Conservation (phyloP, 1,140 invertebrate genomes). For the Platorchestia sp. region DNA sequence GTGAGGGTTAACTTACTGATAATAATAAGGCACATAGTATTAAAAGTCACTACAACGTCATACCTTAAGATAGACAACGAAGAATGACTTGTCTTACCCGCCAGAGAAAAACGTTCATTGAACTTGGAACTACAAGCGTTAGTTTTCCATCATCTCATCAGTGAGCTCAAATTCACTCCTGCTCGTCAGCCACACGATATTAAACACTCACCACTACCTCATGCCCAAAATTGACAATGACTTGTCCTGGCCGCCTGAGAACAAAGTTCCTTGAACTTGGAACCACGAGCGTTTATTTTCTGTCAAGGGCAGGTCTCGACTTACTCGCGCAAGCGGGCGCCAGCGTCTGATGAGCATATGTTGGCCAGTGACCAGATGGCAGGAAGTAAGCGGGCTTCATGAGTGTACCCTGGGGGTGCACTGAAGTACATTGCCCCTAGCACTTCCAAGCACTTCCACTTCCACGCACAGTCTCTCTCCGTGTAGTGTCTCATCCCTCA, state of each 20-base stretch:
- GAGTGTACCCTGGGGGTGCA: conserved; percentile 47
- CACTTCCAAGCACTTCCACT: conserved; percentile 33
- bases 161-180: not conserved
- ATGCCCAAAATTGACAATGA: not conserved
- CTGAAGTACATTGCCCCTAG: conserved; percentile 49
- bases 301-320: not conserved
- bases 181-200: not conserved
- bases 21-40: not conserved
- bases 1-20: not conserved
- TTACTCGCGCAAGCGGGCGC: not conserved
- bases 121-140: not conserved
- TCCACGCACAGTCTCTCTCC: not conserved
- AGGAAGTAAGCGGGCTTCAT: conserved; percentile 40
- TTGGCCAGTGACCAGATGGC: conserved; percentile 52
- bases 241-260: not conserved
- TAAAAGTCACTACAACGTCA: not conserved
- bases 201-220: not conserved
- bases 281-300: not conserved
- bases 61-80: not conserved
- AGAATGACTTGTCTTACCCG: not conserved
- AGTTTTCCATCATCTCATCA: not conserved
- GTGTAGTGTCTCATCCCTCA: not conserved
- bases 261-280: conserved; percentile 40
- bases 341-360: conserved; percentile 41
- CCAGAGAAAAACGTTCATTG: not conserved